Conservation (phyloP, 2,888 invertebrate species). For the Carterocephalus palaemon region DNA sequence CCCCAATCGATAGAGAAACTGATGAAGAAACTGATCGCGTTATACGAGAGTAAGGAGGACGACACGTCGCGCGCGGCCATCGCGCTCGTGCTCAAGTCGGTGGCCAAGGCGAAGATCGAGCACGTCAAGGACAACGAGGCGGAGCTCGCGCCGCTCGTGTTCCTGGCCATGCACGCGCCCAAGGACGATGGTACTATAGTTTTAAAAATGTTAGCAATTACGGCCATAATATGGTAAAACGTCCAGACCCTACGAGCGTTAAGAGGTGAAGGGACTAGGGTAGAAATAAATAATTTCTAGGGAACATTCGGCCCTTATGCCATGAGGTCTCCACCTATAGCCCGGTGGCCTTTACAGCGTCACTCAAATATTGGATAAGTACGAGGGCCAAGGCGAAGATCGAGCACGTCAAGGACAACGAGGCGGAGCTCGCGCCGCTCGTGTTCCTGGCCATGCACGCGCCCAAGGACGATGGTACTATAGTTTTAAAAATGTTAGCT, state of each 20-base stretch:
- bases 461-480: slow-evolving; percentile 81
- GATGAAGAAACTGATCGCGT: slow-evolving; percentile 74
- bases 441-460: slow-evolving; percentile 95
- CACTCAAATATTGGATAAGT: no score
- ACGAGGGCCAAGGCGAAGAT: slow-evolving; percentile 90
- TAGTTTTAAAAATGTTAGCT: background rate
- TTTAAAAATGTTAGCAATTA: background rate
- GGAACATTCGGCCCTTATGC: no score
- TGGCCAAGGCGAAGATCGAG: slow-evolving; percentile 90
- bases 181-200: slow-evolving; percentile 78
- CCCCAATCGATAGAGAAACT: slow-evolving; percentile 77
- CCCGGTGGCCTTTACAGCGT: no score
- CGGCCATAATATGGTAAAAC: no score
- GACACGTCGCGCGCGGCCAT: slow-evolving; percentile 86
- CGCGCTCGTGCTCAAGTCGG: slow-evolving; percentile 86
- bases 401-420: slow-evolving; percentile 88
- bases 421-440: slow-evolving; percentile 86
- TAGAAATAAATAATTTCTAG: no score
- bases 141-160: slow-evolving; percentile 88
- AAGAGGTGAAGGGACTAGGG: no score
- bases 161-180: slow-evolving; percentile 93
- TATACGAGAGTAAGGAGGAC: slow-evolving; percentile 81
- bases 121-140: slow-evolving; percentile 87
- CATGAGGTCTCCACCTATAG: no score
- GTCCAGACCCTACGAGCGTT: no score